A percentile compares a stretch with the other conserved stretches of the same genome.
These are phyloP conservation scores for Eristalinus sepulchralis DNA, from an alignment of 2,888 invertebrate genomes.

Conservation along the genomic window DNA sequence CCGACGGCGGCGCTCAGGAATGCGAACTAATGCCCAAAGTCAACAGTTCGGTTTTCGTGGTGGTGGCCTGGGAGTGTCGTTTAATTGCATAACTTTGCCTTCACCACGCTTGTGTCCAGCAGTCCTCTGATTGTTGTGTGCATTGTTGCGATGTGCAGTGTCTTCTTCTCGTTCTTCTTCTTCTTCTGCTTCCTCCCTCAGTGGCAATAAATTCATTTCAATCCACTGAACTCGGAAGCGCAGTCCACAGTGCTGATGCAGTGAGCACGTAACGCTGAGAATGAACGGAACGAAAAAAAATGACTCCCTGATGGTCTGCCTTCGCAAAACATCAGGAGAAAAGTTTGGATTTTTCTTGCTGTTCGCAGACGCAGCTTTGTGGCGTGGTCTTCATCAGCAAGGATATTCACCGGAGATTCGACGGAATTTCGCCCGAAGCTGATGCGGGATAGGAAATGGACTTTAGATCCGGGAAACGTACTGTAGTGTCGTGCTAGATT, in stretches of 20 bases:
- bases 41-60: constrained; percentile 48
- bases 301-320: not conserved
- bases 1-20: constrained; percentile 6
- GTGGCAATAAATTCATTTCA: constrained; percentile 66
- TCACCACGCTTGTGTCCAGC: constrained; percentile 6
- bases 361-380: not conserved
- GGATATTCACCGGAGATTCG: not conserved
- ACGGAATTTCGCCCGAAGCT: not conserved
- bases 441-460: not conserved
- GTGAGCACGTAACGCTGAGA: not conserved
- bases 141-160: constrained; percentile 21
- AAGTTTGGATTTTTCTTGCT: constrained; percentile 5
- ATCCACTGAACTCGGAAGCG: constrained; percentile 50
- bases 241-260: not conserved
- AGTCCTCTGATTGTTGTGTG: not conserved
- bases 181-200: constrained; percentile 14
- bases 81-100: constrained; percentile 67
- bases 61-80: constrained; percentile 44
- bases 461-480: not conserved
- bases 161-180: constrained; percentile 8
- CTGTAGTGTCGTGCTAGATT: not conserved
- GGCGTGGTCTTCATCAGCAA: not conserved
- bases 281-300: not conserved
- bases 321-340: not conserved
- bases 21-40: constrained; percentile 59